Evolutionary conservation across 2,113 vertebrate species (phyloP), one percentile per base, ranked within the genome.

Genomic region (Coturnix japonica): DNA sequence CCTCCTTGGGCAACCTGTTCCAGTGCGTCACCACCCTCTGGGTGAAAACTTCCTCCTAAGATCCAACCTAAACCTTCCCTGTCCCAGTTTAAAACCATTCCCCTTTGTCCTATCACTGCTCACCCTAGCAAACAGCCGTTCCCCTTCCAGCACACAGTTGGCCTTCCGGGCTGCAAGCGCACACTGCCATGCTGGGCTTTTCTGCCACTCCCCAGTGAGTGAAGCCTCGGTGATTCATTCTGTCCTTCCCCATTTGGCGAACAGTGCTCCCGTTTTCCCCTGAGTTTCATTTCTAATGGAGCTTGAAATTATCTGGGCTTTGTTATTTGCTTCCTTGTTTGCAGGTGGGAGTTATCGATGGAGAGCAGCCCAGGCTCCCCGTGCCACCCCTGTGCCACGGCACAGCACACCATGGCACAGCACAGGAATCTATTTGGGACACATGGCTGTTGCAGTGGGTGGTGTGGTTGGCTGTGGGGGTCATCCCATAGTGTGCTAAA

Each of bases 261-360:
- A 75, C 41, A 57, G 65, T 1, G 0, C 90, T 84, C 66, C 70
- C 2, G 31, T 95, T 91, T 57, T 88, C 90, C 90, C 90, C 2
- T 4, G 95, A 95, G 93, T 91, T 94, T 89, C 0, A 0, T 91
- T 95, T 81, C 93, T 95, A 95, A 95, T 90, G 92, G 95, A 95
- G 92, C 95, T 93, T 95, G 95, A 96, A 96, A 95, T 96, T 88
- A 95, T 95, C 90, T 81, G 93, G 95, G 80, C 81, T 95, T 90
- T 90, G 83, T 84, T 81, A 90, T 81, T 95, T 64, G 57, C 88
- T 77, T 7, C n/a, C 1, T 11, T 39, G 72, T 33, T 83, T 30
- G 56, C 79, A 57, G 66, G 63, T 8, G 0, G 61, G 65, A 46
- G 77, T 91, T 94, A 84, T 9, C 33, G 90, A 91, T 75, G 57